Conservation (phyloP, 2,113 vertebrate genomes). For the Saimiri boliviensis region DNA sequence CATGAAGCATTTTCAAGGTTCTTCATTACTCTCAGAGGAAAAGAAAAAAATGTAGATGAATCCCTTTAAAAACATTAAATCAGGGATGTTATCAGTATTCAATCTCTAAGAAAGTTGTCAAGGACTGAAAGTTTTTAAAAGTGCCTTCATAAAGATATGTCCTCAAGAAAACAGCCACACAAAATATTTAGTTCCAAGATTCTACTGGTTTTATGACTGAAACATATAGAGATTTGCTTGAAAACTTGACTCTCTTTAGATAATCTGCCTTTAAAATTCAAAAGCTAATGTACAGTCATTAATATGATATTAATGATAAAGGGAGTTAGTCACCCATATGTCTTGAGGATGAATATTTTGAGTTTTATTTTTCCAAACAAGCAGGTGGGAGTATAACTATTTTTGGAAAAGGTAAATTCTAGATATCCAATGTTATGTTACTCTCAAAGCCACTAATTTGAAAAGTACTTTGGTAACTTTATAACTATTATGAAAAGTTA, state of each 20-base stretch:
- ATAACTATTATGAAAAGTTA: not conserved
- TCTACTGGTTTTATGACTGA: not conserved
- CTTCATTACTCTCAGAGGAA: not conserved
- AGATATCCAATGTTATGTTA: not conserved
- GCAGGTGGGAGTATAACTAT: not conserved
- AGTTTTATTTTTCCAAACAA: not conserved
- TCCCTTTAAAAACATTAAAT: not conserved
- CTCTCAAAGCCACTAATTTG: not conserved
- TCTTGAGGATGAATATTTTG: constrained; percentile 29
- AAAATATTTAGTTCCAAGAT: not conserved
- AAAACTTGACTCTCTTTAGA: not conserved
- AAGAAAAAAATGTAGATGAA: not conserved
- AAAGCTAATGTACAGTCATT: not conserved
- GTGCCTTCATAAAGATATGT: not conserved
- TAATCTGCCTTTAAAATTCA: not conserved
- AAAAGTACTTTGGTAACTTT: not conserved
- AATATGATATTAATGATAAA: not conserved
- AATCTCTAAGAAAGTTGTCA: not conserved
- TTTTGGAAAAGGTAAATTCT: constrained; percentile 32
- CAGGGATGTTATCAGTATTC: not conserved
- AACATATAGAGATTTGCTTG: not conserved
- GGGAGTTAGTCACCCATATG: not conserved
- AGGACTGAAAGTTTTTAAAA: not conserved
- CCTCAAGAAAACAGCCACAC: not conserved
- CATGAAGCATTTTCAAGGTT: not conserved